Evolutionary conservation across 30 jellyfish, hydroid and myxozoan species (phyloP), one percentile per base, ranked within the genome.

Genomic region (Rhopilema esculentum): DNA sequence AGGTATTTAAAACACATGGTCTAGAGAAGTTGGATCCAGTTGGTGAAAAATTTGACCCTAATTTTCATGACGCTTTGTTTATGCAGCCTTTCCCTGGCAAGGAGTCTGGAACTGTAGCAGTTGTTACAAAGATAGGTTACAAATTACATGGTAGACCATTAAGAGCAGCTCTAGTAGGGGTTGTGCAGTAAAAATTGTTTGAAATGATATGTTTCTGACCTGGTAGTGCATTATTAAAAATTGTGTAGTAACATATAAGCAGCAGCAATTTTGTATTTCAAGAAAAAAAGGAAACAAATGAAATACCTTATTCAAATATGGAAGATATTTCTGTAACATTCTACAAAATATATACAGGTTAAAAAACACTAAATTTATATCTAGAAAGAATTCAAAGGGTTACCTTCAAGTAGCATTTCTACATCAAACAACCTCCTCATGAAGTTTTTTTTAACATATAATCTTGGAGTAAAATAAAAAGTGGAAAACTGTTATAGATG

Each of bases 131-230:
- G 86, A 82, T 88, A 28, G 99, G 99, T 1, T 95, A 95, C 65
- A 76, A 53, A 61, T 88, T 95, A 79, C 51, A 95, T 69, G 97
- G 92, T 31, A 94, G 99, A 52, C 97, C 98, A 0, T 82, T 95
- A 8, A 64, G 99, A 71, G 97, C 99, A 18, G 99, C 99, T 7
- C 86, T 90, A 6, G 99, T 95, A 65, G 99, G 99, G 16, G 99
- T 95, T 68, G 97, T 84, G 15, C 80, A 95, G 73, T 76, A 26
- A 27, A 1, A 79, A 9, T 79, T 22, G 32, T 20, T 6, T 12
- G 6, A 2, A 40, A n/a, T n/a, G 6, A 40, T 40, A 40, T 40
- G 57, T 40, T 40, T 40, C n/a, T 40, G 57, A 6, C 57, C 57
- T 40, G 57, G 12, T 40, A 12, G 6, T 40, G 57, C n/a, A n/a